A percentile compares a stretch with the other conserved stretches of the same genome.
Conservation (phyloP, 2,113 vertebrate genomes). For the Ptilonorhynchus violaceus region DNA sequence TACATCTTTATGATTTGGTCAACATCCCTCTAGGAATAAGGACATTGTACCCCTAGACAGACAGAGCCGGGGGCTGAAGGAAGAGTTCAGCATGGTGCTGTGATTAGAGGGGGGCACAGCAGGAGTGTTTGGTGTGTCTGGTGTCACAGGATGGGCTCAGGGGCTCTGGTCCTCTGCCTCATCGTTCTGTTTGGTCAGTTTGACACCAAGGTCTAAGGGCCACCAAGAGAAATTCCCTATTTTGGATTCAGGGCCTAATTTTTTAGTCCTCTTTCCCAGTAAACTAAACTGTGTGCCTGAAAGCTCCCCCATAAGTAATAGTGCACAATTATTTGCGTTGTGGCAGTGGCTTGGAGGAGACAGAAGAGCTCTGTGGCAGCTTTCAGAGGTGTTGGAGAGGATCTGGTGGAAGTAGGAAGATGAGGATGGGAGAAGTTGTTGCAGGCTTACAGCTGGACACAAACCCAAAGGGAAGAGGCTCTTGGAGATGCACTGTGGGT, state of each 20-base stretch:
- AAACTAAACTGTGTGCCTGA: background rate
- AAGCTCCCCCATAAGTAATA: background rate
- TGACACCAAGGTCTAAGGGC: background rate
- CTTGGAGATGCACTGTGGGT: background rate
- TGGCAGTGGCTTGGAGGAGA: background rate
- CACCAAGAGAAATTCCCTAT: background rate
- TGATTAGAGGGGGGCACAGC: background rate
- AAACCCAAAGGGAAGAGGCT: background rate
- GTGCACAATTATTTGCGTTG: background rate
- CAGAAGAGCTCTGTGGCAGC: background rate
- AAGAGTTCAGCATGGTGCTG: background rate
- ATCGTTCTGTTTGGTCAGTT: rapidly evolving
- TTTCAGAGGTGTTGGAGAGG: background rate
- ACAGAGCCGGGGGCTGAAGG: background rate
- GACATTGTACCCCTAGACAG: background rate
- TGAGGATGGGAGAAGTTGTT: background rate
- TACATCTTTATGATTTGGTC: conserved; percentile 31
- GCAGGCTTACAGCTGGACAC: background rate
- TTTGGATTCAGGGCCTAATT: background rate
- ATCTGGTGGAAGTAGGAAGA: background rate
- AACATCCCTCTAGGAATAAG: background rate
- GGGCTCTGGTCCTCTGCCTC: background rate
- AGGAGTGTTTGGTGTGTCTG: background rate
- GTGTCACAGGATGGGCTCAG: background rate
- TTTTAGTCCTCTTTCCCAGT: background rate